Conservation (phyloP, 2,113 vertebrate genomes). For the Halichoeres trimaculatus region DNA sequence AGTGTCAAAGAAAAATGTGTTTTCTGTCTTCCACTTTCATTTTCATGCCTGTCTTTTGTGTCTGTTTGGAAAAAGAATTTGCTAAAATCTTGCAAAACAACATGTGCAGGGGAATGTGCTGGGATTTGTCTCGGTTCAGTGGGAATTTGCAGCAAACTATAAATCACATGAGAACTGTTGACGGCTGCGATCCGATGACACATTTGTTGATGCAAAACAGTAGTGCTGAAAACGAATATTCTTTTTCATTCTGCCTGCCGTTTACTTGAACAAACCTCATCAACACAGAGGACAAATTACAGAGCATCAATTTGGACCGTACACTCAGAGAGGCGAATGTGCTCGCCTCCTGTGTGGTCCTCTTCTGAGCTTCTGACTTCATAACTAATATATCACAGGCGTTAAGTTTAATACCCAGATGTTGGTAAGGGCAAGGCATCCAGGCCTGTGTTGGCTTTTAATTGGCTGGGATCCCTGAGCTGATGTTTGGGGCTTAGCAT, state of each 20-base stretch:
- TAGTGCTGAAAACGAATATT: conserved; percentile 28
- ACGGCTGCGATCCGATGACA: conserved; percentile 23
- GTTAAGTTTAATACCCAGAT: conserved; percentile 80
- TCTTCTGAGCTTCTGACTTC: conserved; percentile 69
- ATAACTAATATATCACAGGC: conserved; percentile 76
- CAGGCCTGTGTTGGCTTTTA: conserved; percentile 69
- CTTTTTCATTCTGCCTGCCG: conserved; percentile 46
- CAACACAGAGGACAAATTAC: conserved; percentile 42
- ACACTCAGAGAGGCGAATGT: conserved; percentile 35
- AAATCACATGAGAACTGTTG: conserved; percentile 42
- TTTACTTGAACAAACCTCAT: conserved; percentile 61
- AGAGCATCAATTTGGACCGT: conserved; percentile 39
- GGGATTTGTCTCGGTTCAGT: conserved; percentile 16
- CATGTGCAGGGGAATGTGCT: conserved; percentile 3
- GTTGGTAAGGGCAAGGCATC: conserved; percentile 71
- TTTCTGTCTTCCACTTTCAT: not conserved
- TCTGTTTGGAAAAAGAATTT: not conserved
- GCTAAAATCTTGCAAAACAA: conserved; percentile 9
- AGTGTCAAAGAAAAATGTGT: not conserved
- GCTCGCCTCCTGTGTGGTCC: conserved; percentile 81
- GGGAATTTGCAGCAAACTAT: conserved; percentile 12
- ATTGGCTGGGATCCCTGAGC: conserved; percentile 71
- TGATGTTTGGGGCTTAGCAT: conserved; percentile 70
- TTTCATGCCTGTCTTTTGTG: not conserved
- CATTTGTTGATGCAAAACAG: conserved; percentile 45